A percentile compares a stretch with the other conserved stretches of the same genome.
Evolutionary conservation across 2,113 vertebrate species (phyloP).

Genomic region (Podarcis cretensis): DNA sequence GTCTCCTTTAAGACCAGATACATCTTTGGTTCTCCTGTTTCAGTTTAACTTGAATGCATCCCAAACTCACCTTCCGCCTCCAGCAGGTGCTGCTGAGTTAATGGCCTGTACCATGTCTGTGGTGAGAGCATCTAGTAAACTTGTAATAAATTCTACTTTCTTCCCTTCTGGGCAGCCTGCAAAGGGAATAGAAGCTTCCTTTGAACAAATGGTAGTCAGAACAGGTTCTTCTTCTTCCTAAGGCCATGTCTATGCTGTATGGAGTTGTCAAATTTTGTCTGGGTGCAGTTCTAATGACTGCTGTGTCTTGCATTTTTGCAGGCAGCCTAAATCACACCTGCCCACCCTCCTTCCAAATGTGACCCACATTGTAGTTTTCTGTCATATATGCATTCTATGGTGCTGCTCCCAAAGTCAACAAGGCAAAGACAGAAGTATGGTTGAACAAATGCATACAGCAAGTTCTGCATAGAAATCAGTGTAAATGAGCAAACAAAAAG

Average conservation of each 20-base stretch:
- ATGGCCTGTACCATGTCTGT: conserved; percentile 99
- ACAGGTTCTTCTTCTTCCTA: background rate
- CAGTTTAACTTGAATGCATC: background rate
- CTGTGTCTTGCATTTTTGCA: background rate
- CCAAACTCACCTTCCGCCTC: conserved; percentile 93
- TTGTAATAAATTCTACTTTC: conserved; percentile 98
- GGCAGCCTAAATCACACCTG: background rate
- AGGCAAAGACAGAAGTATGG: background rate
- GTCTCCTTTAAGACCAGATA: background rate
- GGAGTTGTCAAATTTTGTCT: background rate
- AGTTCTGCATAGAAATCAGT: background rate
- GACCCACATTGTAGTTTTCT: background rate
- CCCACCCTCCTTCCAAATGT: background rate
- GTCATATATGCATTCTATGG: background rate
- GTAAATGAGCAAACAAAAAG: background rate
- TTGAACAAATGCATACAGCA: background rate
- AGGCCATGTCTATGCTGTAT: background rate
- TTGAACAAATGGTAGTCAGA: conserved; percentile 8
- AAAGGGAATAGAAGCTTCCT: conserved; percentile 47
- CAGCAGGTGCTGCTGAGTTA: conserved; percentile 93
- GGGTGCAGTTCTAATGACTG: background rate
- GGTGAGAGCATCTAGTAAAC: conserved; percentile 95
- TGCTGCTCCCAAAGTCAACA: background rate
- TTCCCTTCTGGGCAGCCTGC: conserved; percentile 96
- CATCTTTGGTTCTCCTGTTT: conserved; percentile 7